Conservation (phyloP, 2,888 invertebrate species). For the Acanthosepion esculentum region DNA sequence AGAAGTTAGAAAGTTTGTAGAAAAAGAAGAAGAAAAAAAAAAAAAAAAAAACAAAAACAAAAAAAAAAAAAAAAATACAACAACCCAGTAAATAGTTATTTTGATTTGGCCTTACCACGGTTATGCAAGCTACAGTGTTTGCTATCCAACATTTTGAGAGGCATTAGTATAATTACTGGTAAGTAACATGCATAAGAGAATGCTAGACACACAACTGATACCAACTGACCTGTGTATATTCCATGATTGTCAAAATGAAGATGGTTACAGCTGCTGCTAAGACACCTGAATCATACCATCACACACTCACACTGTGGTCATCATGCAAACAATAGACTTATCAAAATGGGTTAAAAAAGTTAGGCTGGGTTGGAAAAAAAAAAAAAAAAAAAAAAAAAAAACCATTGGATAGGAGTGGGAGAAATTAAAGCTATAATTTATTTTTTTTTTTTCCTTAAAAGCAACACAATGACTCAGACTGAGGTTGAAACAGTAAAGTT, state of each 20-base stretch:
- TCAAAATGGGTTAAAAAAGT: slow-evolving; percentile 33
- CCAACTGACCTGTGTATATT: slow-evolving; percentile 14
- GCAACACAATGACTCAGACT: slow-evolving; percentile 24
- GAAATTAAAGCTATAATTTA: background rate
- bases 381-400: background rate
- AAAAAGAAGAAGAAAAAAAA: no score
- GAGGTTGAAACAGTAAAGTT: slow-evolving; percentile 7
- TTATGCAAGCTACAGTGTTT: background rate
- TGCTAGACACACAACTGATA: slow-evolving; percentile 33
- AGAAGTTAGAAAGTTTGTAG: no score
- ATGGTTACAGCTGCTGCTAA: background rate
- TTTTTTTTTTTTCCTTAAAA: background rate
- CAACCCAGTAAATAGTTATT: background rate
- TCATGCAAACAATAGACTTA: slow-evolving; percentile 33
- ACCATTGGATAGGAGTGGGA: slow-evolving; percentile 8
- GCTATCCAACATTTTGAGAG: slow-evolving; percentile 33
- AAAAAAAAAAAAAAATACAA: no score
- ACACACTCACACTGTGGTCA: background rate
- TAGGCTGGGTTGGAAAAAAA: background rate
- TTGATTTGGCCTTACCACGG: background rate
- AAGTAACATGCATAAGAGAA: slow-evolving; percentile 21
- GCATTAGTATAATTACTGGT: slow-evolving; percentile 33
- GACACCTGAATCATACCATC: slow-evolving; percentile 11
- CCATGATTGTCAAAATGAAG: background rate
- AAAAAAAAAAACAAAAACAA: no score